A percentile compares a stretch with the other conserved stretches of the same genome.
These are phyloP conservation scores for Lysiphlebus fabarum DNA, from an alignment of 1,140 invertebrate species.

Conservation along the genomic window DNA sequence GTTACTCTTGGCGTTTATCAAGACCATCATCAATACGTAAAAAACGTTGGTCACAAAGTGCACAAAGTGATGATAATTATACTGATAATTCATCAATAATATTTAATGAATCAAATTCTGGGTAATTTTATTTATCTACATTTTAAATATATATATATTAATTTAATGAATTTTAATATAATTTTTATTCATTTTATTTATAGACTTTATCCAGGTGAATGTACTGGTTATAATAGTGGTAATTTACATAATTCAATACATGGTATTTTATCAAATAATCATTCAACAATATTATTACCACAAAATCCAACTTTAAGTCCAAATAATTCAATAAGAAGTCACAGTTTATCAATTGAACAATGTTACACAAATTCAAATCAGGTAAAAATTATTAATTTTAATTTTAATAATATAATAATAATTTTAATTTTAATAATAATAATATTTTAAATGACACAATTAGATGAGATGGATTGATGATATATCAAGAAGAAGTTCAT, in stretches of 20 bases:
- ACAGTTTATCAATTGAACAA: slow-evolving; percentile 41
- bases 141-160: not conserved
- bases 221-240: slow-evolving; percentile 63
- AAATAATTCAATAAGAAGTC: slow-evolving; percentile 65
- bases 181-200: not conserved
- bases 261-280: slow-evolving; percentile 58
- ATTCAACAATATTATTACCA: slow-evolving; percentile 48
- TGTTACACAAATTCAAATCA: slow-evolving; percentile 47
- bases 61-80: slow-evolving; percentile 50
- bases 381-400: slow-evolving; percentile 27
- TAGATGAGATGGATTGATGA: slow-evolving; percentile 55
- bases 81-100: slow-evolving; percentile 54
- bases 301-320: slow-evolving; percentile 64
- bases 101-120: slow-evolving; percentile 56
- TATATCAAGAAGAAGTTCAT: slow-evolving; percentile 50
- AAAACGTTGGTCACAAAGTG: slow-evolving; percentile 55
- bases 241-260: slow-evolving; percentile 58
- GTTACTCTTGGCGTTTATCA: slow-evolving; percentile 69
- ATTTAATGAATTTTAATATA: no score
- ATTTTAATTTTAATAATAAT: not conserved
- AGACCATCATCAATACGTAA: slow-evolving; percentile 61
- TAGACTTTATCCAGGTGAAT: slow-evolving; percentile 24
- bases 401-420: not conserved
- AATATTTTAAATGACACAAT: not conserved
- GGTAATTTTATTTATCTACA: slow-evolving; percentile 37